Conservation (phyloP, 2,888 invertebrate species). For the Stenurella melanura region DNA sequence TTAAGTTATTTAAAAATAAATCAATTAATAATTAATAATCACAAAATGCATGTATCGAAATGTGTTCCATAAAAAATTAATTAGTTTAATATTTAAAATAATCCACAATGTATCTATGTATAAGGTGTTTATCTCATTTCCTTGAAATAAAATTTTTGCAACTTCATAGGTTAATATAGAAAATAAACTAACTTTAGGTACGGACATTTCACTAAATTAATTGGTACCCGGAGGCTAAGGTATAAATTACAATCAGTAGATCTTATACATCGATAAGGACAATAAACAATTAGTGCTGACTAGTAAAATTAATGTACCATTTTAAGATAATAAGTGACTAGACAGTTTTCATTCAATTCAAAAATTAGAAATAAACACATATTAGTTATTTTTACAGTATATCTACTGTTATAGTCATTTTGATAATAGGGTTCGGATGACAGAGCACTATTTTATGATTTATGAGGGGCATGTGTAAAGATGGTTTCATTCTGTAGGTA, state of each 20-base stretch:
- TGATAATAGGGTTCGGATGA: too few species aligned
- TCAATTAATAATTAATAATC: background rate
- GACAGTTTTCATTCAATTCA: background rate
- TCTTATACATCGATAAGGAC: background rate
- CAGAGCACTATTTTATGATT: too few species aligned
- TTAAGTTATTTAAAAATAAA: background rate
- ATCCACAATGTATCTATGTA: background rate
- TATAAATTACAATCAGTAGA: constrained; percentile 2
- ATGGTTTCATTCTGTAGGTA: too few species aligned
- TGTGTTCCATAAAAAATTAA: background rate
- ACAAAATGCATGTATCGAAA: background rate
- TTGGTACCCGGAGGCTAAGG: constrained; percentile 2
- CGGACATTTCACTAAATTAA: constrained; percentile 1
- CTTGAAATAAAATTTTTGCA: background rate
- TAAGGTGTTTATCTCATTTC: background rate
- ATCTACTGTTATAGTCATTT: too few species aligned
- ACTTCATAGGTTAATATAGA: background rate
- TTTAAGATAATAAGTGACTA: background rate
- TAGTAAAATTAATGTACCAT: background rate
- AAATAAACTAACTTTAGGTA: background rate
- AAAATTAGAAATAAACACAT: background rate
- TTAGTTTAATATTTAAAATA: background rate
- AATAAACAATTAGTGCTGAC: background rate
- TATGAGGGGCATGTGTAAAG: too few species aligned
- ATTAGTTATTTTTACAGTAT: background rate